Evolutionary conservation across 2,113 vertebrate genomes (phyloP).

Genomic region (Cettia cetti): DNA sequence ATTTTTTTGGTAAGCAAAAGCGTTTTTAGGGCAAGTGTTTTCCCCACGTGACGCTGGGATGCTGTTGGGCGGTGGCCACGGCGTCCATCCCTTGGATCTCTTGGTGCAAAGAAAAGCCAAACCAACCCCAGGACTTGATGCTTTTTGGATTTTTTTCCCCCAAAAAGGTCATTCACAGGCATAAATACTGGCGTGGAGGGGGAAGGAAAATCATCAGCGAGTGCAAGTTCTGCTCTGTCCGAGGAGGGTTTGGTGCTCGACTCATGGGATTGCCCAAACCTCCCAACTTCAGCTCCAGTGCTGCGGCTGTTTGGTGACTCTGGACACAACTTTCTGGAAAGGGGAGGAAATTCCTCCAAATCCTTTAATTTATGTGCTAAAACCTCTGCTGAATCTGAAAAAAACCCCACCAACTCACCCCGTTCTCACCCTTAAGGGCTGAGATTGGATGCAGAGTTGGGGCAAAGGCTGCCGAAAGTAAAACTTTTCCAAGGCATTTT

Average conservation of each 20-base stretch:
- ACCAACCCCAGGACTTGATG: not conserved
- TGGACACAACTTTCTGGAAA: not conserved
- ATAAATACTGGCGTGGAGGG: not conserved
- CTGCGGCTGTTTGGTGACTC: not conserved
- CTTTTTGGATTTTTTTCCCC: not conserved
- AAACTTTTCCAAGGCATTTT: not conserved
- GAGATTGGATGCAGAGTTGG: not conserved
- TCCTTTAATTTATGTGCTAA: constrained; percentile 47
- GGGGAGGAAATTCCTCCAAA: not conserved
- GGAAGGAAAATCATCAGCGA: not conserved
- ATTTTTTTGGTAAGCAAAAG: constrained; percentile 13
- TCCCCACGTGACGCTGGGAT: not conserved
- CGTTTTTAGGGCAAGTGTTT: constrained; percentile 35
- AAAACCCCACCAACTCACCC: not conserved
- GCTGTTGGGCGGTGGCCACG: not conserved
- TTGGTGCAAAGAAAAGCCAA: not conserved
- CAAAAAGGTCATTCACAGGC: not conserved
- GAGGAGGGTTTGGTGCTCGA: not conserved
- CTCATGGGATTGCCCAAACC: not conserved
- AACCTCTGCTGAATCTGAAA: not conserved
- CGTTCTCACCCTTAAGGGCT: not conserved
- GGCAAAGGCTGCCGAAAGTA: not conserved
- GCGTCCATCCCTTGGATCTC: not conserved
- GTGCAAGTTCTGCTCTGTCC: not conserved
- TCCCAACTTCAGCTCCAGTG: not conserved